Evolutionary conservation across 2,113 vertebrate genomes (phyloP), one percentile per base, ranked within the genome.

Genomic region (Gallinago media): DNA sequence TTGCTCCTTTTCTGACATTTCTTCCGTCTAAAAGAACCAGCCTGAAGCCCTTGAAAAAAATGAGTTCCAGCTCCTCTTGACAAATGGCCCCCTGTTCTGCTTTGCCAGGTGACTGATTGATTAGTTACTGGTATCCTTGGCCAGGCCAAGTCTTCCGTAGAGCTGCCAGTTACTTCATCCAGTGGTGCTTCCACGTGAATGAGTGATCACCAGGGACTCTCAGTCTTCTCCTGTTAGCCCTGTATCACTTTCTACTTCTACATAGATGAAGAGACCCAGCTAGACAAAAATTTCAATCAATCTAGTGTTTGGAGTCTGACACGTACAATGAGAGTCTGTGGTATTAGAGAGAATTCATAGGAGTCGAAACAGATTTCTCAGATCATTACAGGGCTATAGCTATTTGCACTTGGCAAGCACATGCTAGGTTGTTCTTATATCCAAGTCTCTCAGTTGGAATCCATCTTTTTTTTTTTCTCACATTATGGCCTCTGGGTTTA

Each of bases 101-200:
- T 85, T 85, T 93, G 49, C 67, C 88, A 83, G 38, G 52, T 83
- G 75, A 89, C 40, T 94, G 63, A 83, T 29, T 79, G 85, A 88
- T 83, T 65, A 79, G 74, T 85, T 92, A 73, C 49, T 54, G 65
- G 67, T 88, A 90, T 29, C 36, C 46, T 79, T 88, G 67, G 54
- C 67, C 54, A 61, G 47, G 44, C 54, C 85, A 26, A 29, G 40
- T 88, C 42, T 54, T 92, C 75, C 44, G 25, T 52, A 90, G 40
- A 79, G 16, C 89, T 90, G 77, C 49, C 88, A 62, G 42, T 82
- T 72, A 62, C 25, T 58, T 68, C 66, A 47, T 42, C 68, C 46
- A 85, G 6, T 49, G 52, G 49, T 9, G 3, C 27, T 85, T 79
- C 78, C 82, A 15, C 0, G 5, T 8, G 3, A 90, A 70, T 66